Base-by-base conservation (phyloP, 2,888 invertebrate species). In the Orchesellides sinensis region DNA sequence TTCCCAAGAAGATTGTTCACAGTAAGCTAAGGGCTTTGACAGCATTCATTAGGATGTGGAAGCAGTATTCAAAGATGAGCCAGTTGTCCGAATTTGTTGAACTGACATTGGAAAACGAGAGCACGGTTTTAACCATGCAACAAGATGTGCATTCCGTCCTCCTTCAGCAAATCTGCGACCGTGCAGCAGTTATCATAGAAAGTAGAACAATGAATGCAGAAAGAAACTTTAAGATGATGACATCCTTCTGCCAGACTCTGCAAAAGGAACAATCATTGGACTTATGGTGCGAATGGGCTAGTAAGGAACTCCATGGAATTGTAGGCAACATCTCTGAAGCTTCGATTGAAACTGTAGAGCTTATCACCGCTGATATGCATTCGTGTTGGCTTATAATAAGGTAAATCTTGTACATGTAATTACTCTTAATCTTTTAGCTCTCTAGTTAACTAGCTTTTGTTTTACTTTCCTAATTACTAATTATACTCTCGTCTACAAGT, bases 41-140 rank as follows among this genome's bases (percentile, higher is more conserved):
- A 14, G 61, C 74, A 10, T 79, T 83, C 32, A 40, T 83, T 14
- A 23, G 61, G 10, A 83, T 83, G 56, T 79, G 73, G 73, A 68
- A 83, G 21, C 79, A 83, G 10, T 74, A 74, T 23, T 79, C 83
- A 14, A 79, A 65, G 21, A 52, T 83, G 32, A 74, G 79, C 40
- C 66, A 74, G 19, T 29, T 74, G 40, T 72, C 74, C 2, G 73
- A 73, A 47, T 66, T 74, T 40, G 74, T 73, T n/a, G 79, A 68
- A 27, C 27, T 72, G 40, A 83, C 74, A 0, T 17, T 83, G 32
- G 79, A 73, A 40, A 78, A 69, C 29, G 79, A 79, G 21, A 56
- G 69, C 40, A 49, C 72, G 17, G 49, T 83, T 45, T 29, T 25
- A n/a, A 63, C 65, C 10, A 83, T 83, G 79, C 35, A 61, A 10